Evolutionary conservation across 2,888 invertebrate species (phyloP).

Genomic region (Cryptops parisi): DNA sequence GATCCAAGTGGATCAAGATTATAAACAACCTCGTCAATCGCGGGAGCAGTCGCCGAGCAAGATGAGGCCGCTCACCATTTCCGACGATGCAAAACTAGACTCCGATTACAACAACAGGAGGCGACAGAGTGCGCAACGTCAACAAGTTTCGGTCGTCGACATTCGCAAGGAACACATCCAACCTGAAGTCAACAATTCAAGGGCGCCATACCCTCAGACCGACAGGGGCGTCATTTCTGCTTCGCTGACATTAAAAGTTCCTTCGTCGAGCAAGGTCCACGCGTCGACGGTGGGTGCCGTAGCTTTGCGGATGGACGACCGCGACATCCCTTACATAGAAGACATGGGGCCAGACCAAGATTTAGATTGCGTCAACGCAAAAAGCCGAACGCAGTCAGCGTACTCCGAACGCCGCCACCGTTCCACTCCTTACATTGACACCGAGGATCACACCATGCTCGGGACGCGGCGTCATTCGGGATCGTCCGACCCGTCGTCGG

Average conservation of each 20-base stretch:
- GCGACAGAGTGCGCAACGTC: not conserved
- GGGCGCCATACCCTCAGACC: conserved; percentile 24
- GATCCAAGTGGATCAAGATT: too few relatives aligned
- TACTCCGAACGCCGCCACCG: conserved; percentile 16
- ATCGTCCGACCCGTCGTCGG: conserved; percentile 1
- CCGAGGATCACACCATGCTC: not conserved
- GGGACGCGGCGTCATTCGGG: not conserved
- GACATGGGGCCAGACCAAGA: conserved; percentile 29
- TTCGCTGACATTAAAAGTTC: conserved; percentile 17
- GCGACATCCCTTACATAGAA: conserved; percentile 54
- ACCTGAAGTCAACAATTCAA: conserved; percentile 17
- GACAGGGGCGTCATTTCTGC: conserved; percentile 24
- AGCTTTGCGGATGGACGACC: conserved; percentile 40
- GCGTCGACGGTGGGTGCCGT: conserved; percentile 32
- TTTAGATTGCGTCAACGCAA: not conserved
- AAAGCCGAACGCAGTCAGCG: not conserved
- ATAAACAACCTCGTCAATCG: too few relatives aligned
- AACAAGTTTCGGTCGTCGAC: conserved; percentile 17
- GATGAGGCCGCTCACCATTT: conserved; percentile 16
- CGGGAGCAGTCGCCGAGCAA: not conserved
- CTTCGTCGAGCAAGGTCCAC: conserved; percentile 27
- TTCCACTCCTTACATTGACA: conserved; percentile 11
- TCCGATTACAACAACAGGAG: conserved; percentile 5
- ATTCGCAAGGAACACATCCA: conserved; percentile 19
- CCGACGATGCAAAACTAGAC: conserved; percentile 9